Evolutionary conservation across 2,797 vertebrate genomes (phyloP).

Genomic region (Lacerta bilineata): DNA sequence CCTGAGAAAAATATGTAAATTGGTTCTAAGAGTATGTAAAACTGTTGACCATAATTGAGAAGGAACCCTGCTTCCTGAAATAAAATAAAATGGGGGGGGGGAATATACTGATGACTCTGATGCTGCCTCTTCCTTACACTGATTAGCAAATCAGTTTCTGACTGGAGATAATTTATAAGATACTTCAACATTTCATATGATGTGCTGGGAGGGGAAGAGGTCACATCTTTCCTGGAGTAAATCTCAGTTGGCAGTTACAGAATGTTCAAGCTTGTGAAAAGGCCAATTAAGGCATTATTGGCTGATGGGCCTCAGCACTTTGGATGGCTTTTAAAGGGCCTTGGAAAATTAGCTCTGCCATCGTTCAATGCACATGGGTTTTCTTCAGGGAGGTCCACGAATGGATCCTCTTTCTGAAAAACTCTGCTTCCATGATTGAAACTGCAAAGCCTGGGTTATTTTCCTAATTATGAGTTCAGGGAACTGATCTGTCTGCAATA

Average conservation of each 20-base stretch:
- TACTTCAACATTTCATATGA: slow-evolving; percentile 27
- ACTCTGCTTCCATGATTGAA: no score
- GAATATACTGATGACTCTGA: fast-evolving
- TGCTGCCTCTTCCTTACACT: fast-evolving
- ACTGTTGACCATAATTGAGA: not conserved
- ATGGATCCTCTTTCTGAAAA: not conserved
- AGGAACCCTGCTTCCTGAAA: slow-evolving; percentile 32
- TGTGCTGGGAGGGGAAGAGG: not conserved
- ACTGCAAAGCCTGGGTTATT: not conserved
- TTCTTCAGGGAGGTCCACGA: not conserved
- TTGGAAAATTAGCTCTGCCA: slow-evolving; percentile 18
- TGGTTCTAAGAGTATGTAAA: slow-evolving; percentile 31
- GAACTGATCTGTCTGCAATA: not conserved
- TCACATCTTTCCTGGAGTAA: slow-evolving; percentile 4
- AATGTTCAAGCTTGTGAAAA: slow-evolving; percentile 13
- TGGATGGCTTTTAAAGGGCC: not conserved
- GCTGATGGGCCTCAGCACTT: not conserved
- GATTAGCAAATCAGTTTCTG: slow-evolving; percentile 7
- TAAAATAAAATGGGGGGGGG: slow-evolving; percentile 8
- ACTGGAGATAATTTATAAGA: slow-evolving; percentile 13
- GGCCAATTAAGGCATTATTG: slow-evolving; percentile 16
- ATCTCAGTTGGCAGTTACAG: slow-evolving; percentile 16
- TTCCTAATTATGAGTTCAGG: not conserved
- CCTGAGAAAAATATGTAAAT: no score
- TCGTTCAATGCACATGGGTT: not conserved